Evolutionary conservation across 2,888 invertebrate species (phyloP).

Genomic region (Hetaerina titia): DNA sequence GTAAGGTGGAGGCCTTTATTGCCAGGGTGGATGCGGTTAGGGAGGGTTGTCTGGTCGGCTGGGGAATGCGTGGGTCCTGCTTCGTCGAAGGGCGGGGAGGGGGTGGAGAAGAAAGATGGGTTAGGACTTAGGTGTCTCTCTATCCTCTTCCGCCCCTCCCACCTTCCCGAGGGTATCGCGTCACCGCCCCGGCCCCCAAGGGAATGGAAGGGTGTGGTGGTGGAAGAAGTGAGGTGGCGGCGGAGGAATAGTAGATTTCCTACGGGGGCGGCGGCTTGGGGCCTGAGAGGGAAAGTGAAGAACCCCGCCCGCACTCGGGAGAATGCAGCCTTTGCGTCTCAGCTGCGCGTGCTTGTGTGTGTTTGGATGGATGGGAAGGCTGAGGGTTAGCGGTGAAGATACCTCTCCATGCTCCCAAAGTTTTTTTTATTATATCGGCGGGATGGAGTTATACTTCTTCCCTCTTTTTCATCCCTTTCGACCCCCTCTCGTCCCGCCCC

Average conservation of each 20-base stretch:
- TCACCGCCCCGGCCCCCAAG: not conserved
- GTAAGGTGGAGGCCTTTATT: not conserved
- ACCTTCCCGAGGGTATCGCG: not conserved
- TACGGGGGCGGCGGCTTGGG: not conserved
- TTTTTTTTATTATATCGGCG: not conserved
- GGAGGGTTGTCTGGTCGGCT: not conserved
- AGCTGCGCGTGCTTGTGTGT: not conserved
- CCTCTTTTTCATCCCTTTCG: not conserved
- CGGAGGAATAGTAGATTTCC: not conserved
- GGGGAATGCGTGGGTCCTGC: not conserved
- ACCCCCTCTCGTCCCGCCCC: not conserved
- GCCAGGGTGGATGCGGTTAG: not conserved
- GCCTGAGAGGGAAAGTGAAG: not conserved
- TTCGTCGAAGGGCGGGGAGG: not conserved
- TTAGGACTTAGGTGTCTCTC: not conserved
- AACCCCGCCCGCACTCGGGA: not conserved
- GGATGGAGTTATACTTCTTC: not conserved
- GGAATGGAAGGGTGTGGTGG: not conserved
- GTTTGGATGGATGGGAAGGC: not conserved
- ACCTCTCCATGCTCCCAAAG: not conserved
- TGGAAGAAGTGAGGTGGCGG: not conserved
- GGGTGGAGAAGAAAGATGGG: not conserved
- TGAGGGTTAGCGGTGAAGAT: not conserved
- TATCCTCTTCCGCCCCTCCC: not conserved
- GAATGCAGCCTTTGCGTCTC: not conserved